phyloP scores from a whole-genome alignment of 2,888 invertebrate species.

The Dasysyrphus albostriatus region DNA sequence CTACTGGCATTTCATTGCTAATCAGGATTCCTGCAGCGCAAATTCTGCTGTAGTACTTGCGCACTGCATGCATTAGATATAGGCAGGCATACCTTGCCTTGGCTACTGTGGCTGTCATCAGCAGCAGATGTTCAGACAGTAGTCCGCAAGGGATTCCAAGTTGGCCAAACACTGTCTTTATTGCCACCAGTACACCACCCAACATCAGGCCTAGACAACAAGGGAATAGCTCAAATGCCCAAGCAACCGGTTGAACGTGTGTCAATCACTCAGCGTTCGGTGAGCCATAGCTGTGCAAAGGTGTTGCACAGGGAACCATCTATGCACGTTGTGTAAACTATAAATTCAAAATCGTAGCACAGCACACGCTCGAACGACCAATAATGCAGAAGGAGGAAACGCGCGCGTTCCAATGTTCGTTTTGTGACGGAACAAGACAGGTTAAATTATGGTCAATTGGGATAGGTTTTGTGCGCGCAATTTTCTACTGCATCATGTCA shows the following conservation, averaged over 20 bases:
- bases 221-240: conserved; percentile 62
- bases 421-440: conserved; percentile 72
- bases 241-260: conserved; percentile 69
- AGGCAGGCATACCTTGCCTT: conserved; percentile 1
- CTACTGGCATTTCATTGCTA: conserved; percentile 48
- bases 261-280: conserved; percentile 65
- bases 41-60: conserved; percentile 13
- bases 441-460: conserved; percentile 70
- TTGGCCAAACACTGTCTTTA: conserved; percentile 43
- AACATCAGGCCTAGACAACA: conserved; percentile 46
- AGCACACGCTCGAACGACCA: conserved; percentile 16
- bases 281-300: conserved; percentile 51
- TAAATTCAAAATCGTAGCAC: conserved; percentile 73
- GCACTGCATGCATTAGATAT: neutral
- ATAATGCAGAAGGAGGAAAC: conserved; percentile 69
- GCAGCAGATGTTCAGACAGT: conserved; percentile 68
- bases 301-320: conserved; percentile 67
- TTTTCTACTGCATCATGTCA: conserved; percentile 74
- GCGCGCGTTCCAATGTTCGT: conserved; percentile 52
- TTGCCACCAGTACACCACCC: conserved; percentile 22
- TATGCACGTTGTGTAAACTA: conserved; percentile 61
- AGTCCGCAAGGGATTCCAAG: conserved; percentile 38
- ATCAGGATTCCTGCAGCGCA: conserved; percentile 52
- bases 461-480: conserved; percentile 65
- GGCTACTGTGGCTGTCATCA: conserved; percentile 44